Evolutionary conservation across 2,797 vertebrate species (phyloP).

Genomic region (Poeciliopsis infans): DNA sequence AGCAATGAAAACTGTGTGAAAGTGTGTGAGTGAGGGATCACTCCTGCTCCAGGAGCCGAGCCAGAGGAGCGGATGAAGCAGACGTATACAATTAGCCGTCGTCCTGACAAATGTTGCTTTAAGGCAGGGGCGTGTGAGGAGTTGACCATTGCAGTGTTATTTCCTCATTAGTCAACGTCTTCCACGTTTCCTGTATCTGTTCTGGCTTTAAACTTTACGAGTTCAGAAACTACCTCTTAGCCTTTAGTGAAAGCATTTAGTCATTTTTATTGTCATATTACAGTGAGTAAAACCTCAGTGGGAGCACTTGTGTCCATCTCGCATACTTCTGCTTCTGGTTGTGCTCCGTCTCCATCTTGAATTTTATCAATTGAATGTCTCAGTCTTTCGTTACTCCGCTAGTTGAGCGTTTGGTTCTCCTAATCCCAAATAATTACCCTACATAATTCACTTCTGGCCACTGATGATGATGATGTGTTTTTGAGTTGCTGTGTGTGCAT

Average conservation of each 20-base stretch:
- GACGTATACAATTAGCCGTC: neutral
- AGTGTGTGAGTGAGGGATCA: neutral
- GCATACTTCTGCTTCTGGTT: constrained; percentile 11
- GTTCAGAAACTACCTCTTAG: neutral
- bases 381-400: constrained; percentile 8
- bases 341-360: constrained; percentile 17
- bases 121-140: neutral
- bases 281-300: neutral
- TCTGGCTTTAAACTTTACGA: constrained; percentile 2
- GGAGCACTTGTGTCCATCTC: constrained; percentile 3
- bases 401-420: constrained; percentile 14
- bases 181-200: neutral
- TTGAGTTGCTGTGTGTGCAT: constrained; percentile 7
- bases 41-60: neutral
- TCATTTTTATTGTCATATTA: neutral
- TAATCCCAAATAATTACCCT: neutral
- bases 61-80: neutral
- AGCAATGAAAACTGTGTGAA: neutral
- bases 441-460: neutral
- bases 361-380: constrained; percentile 11
- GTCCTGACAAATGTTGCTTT: neutral
- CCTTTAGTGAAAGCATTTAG: neutral
- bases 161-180: constrained; percentile 1
- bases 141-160: neutral
- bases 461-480: constrained; percentile 5